Base-by-base conservation (phyloP, 30 jellyfish, hydroid and myxozoan genomes). In the Cassiopea xamachana region DNA sequence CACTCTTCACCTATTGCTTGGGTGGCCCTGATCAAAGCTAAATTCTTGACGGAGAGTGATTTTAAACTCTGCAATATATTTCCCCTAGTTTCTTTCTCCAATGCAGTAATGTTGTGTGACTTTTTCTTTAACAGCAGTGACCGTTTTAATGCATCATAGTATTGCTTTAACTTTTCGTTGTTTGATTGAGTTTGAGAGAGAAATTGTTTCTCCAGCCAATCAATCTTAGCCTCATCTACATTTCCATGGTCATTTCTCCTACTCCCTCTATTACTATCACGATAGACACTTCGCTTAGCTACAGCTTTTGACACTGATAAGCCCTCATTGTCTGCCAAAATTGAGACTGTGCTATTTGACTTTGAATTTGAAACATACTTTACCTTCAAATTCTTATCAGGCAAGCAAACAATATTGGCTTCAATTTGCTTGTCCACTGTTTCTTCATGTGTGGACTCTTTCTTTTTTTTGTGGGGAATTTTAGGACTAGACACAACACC, bases 191-290 rank as follows among this genome's bases (percentile, higher is more conserved):
- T 16, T 7, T 6, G 7, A 18, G 58, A 7, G 4, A 18, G 50
- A 12, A 71, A 71, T 19, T 71, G 80, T 55, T 19, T 71, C 80
- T 19, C 55, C 4, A 71, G 4, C 80, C 80, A 71, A 71, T 71
- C 55, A 7, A 71, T 10, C 55, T 43, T 71, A 43, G 80, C 80
- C 39, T 43, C 47, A 39, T 43, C 80, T 16, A 43, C 19, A 17
- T 14, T 64, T 17, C 74, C 74, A 9, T 5, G 2, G 15, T 64
- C 74, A 17, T 5, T 2, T 14, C 27, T 17, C 74, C 74, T 64
- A 55, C 10, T 55, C 64, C 64, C 12, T 55, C 12, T 55, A 10
- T 55, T 10, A 55, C 7, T 3, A 55, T 55, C 12, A 10, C 64
- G 64, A 55, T 55, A 10, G 12, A 10, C 12, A 3, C 12, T 10